phyloP scores from a whole-genome alignment of 2,888 invertebrate species.

The Meghimatium bilineatum region DNA sequence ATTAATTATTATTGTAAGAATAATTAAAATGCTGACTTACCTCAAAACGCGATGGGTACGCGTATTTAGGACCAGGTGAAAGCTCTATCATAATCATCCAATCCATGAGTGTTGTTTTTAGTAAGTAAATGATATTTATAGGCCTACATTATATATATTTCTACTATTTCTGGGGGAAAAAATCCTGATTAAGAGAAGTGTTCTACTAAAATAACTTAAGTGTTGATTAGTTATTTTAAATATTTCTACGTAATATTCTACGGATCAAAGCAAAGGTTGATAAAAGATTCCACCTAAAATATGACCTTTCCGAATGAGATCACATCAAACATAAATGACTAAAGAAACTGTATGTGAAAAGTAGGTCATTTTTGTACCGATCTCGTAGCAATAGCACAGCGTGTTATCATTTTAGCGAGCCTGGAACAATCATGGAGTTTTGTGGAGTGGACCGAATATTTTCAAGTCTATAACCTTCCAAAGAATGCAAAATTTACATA shows the following conservation, averaged over 20 bases:
- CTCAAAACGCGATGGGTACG: background rate
- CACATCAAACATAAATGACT: background rate
- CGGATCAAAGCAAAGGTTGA: background rate
- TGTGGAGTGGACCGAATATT: slow-evolving; percentile 30
- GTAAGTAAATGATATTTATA: too few species aligned
- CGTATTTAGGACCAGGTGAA: background rate
- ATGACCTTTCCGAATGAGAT: background rate
- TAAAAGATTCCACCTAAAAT: background rate
- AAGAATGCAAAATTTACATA: background rate
- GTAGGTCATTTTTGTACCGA: background rate
- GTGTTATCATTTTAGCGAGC: slow-evolving; percentile 3
- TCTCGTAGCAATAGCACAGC: background rate
- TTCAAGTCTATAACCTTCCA: background rate
- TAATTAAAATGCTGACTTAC: too few species aligned
- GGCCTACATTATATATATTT: too few species aligned
- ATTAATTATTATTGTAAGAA: too few species aligned
- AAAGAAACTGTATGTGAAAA: background rate
- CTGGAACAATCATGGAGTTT: slow-evolving; percentile 41
- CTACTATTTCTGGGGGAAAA: background rate
- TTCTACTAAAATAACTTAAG: background rate
- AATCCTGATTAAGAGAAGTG: background rate
- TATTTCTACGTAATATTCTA: background rate
- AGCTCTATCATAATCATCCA: background rate
- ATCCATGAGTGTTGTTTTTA: too few species aligned
- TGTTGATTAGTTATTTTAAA: background rate